These are phyloP conservation scores for Ahaetulla prasina DNA, from an alignment of 2,113 vertebrate species.

Conservation along the genomic window DNA sequence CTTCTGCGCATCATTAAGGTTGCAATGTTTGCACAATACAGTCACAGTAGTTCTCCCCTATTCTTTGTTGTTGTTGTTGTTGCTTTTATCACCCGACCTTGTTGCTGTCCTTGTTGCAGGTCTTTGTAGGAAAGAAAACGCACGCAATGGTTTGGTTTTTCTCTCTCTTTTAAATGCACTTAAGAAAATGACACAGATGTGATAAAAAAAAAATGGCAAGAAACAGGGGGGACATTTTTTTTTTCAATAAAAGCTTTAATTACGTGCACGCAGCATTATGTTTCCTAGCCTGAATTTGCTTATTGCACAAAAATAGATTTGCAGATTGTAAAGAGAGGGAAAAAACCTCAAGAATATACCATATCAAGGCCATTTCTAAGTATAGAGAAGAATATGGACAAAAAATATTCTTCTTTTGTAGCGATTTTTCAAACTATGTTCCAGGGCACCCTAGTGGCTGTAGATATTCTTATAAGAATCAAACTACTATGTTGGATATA, in stretches of 20 bases:
- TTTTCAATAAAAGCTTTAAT: conserved; percentile 50
- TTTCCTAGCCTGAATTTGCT: conserved; percentile 57
- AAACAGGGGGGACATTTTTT: conserved; percentile 34
- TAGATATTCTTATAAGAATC: neutral
- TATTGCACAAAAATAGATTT: conserved; percentile 56
- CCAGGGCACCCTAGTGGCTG: neutral
- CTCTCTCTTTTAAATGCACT: neutral
- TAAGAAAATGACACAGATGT: conserved; percentile 16
- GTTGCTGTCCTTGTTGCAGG: conserved; percentile 1
- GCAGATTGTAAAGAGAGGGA: conserved; percentile 53
- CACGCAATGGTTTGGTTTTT: neutral
- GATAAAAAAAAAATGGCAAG: neutral
- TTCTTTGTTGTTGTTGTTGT: neutral
- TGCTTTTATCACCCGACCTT: conserved; percentile 8
- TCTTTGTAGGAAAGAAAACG: neutral
- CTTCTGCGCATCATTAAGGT: neutral
- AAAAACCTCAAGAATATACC: conserved; percentile 6
- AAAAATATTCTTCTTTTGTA: neutral
- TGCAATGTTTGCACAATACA: neutral
- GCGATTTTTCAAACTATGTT: neutral
- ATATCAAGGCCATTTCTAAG: conserved; percentile 65
- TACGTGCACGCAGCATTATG: conserved; percentile 36
- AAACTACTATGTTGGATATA: neutral
- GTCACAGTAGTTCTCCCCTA: conserved; percentile 8
- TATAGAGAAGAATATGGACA: conserved; percentile 30